phyloP scores from a whole-genome alignment of 2,888 invertebrate species.

The Folsomia manolachei region DNA sequence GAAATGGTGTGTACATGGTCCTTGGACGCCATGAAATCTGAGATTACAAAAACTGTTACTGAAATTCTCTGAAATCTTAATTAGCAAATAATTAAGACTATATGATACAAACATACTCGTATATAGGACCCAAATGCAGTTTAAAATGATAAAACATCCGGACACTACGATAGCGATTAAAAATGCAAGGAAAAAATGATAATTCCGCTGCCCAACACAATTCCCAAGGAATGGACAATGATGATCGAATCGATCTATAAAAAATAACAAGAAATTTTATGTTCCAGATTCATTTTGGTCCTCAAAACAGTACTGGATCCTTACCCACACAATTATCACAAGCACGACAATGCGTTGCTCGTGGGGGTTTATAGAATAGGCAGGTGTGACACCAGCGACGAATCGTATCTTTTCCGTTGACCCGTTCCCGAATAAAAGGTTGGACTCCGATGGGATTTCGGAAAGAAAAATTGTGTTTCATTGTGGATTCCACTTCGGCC shows the following conservation, averaged over 20 bases:
- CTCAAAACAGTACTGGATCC: too few relatives aligned
- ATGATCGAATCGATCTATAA: constrained; percentile 19
- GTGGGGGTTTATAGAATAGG: constrained; percentile 17
- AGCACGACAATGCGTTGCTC: constrained; percentile 15
- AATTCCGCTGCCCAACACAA: constrained; percentile 25
- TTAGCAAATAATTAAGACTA: too few relatives aligned
- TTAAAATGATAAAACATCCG: background rate
- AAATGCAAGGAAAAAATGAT: constrained; percentile 12
- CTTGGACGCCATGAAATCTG: background rate
- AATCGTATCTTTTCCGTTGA: constrained; percentile 5
- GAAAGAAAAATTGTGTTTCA: background rate
- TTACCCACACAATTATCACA: constrained; percentile 23
- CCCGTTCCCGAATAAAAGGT: background rate
- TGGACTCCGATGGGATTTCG: background rate
- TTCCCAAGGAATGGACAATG: constrained; percentile 24
- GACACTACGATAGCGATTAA: background rate
- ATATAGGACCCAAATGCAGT: background rate
- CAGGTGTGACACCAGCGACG: constrained; percentile 18
- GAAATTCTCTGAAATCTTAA: background rate
- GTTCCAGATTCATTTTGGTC: too few relatives aligned
- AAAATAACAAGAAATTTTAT: too few relatives aligned
- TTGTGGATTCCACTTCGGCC: background rate
- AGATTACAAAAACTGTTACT: background rate
- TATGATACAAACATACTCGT: too few relatives aligned
- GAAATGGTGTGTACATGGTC: background rate